Evolutionary conservation across 1,140 invertebrate genomes (phyloP), one percentile per base, ranked within the genome.

Genomic region (Thrips palmi): DNA sequence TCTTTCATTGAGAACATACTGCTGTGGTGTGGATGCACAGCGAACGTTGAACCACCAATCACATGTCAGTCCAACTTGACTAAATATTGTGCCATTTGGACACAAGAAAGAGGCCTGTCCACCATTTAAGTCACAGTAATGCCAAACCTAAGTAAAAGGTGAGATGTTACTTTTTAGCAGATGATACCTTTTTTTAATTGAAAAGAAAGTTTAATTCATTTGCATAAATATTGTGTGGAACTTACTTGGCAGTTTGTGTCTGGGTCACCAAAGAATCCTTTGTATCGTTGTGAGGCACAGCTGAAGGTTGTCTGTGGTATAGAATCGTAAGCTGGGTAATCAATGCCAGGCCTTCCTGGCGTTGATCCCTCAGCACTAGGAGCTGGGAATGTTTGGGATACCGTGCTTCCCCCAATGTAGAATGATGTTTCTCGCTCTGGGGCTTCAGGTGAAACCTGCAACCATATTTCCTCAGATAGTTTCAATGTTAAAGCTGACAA

Each of bases 71-170:
- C 70, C 71, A 2, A 77, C 74, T 64, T 91, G 86, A 51, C 77
- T 86, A 59, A 89, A 91, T 48, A 89, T 79, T 3, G 86, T 91
- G 14, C 84, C 83, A 50, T 89, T 89, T 5, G 84, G 84, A 52
- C 85, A 91, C 2, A 89, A 59, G 50, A 89, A 91, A 1, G 82
- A 85, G 4, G 84, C 80, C 58, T 88, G 82, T 5, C 83, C 82
- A 8, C 83, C 84, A 50, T 86, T 86, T n/a, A 86, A 61, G 56
- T 87, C 82, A 49, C 84, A 88, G 49, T 87, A 86, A 54, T 88
- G 83, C 82, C 81, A 88, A 4, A 84, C 82, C 77, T 81, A 52
- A 29, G 62, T 65, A 50, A 42, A 42, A 44, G n/a, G n/a, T n/a
- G n/a, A n/a, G n/a, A n/a, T n/a, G n/a, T 24, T 11, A 14, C 33